Percentiles rank a stretch among this genome's conserved stretches.
phyloP scores from a whole-genome alignment of 2,888 invertebrate species.

The Lepas anatifera region DNA sequence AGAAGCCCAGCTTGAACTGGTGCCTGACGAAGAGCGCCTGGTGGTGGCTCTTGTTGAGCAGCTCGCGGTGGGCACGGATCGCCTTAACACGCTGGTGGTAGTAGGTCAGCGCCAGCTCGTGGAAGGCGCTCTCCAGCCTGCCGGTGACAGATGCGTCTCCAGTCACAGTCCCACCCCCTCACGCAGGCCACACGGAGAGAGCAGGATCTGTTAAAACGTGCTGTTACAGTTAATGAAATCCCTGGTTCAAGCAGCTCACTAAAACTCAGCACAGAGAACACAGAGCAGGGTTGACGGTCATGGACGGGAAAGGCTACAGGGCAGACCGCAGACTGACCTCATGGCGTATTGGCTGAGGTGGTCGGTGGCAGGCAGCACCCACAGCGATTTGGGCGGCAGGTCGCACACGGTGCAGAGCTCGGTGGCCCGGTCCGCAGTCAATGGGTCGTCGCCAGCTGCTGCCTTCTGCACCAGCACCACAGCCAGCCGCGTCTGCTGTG shows the following conservation, averaged over 20 bases:
- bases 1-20: slow-evolving; percentile 92
- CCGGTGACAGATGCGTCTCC: no score
- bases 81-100: slow-evolving; percentile 79
- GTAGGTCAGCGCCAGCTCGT: slow-evolving; percentile 82
- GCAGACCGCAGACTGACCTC: background rate
- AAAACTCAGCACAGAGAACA: no score
- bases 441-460: slow-evolving; percentile 58
- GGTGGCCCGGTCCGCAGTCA: slow-evolving; percentile 80
- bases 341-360: slow-evolving; percentile 37
- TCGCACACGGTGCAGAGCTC: slow-evolving; percentile 84
- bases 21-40: slow-evolving; percentile 86
- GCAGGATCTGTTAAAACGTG: no score
- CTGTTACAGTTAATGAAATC: no score
- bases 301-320: no score
- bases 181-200: no score
- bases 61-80: slow-evolving; percentile 77
- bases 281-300: no score
- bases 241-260: no score
- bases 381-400: slow-evolving; percentile 79
- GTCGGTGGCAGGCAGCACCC: slow-evolving; percentile 76
- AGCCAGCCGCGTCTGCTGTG: slow-evolving; percentile 47
- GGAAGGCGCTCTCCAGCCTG: slow-evolving; percentile 83
- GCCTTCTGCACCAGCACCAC: slow-evolving; percentile 72
- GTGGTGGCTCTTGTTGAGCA: slow-evolving; percentile 79
- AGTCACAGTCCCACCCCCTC: no score